These are phyloP conservation scores for Serranus cabrilla DNA, from an alignment of 2,797 vertebrate genomes.

Conservation along the genomic window DNA sequence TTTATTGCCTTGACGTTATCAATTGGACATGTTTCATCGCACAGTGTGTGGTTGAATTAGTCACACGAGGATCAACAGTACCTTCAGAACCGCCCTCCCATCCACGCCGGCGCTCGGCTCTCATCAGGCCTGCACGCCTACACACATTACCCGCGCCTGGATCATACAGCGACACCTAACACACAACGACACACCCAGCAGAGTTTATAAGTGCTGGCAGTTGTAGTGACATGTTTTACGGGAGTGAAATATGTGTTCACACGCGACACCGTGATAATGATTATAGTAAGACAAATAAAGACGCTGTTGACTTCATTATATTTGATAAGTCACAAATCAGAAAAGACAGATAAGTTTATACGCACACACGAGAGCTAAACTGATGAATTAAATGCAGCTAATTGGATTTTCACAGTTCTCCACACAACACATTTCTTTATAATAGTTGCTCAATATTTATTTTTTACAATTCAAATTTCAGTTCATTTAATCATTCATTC, in stretches of 20 bases:
- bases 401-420: neutral
- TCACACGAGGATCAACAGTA: slow-evolving; percentile 49
- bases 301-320: neutral
- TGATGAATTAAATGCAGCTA: too few species aligned
- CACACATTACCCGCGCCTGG: slow-evolving; percentile 9
- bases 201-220: slow-evolving; percentile 7
- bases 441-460: too few species aligned
- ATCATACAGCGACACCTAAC: slow-evolving; percentile 18
- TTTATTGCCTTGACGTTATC: slow-evolving; percentile 61
- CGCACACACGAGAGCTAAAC: too few species aligned
- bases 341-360: too few species aligned
- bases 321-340: neutral
- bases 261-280: neutral
- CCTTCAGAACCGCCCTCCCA: slow-evolving; percentile 23
- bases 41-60: slow-evolving; percentile 56
- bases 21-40: slow-evolving; percentile 63
- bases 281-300: neutral
- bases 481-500: neutral
- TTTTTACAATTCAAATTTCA: neutral
- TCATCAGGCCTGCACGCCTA: slow-evolving; percentile 42
- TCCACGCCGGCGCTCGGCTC: slow-evolving; percentile 29
- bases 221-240: neutral
- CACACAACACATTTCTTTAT: too few species aligned
- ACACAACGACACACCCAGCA: slow-evolving; percentile 10
- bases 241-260: neutral